These are phyloP conservation scores for Chelonoidis abingdonii DNA, from an alignment of 2,113 vertebrate species.

Conservation along the genomic window DNA sequence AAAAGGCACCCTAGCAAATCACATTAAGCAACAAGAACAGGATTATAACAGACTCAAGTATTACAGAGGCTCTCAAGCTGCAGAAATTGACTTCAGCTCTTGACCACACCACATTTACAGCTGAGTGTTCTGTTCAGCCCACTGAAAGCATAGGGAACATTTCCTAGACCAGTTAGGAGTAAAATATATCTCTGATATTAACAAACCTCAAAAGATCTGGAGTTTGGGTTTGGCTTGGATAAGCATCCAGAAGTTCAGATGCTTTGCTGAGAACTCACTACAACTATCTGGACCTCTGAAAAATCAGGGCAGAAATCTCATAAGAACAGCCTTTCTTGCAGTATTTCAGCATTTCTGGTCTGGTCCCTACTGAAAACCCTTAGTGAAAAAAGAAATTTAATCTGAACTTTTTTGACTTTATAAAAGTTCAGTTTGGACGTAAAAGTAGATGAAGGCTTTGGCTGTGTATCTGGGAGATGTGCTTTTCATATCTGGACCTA, in stretches of 20 bases:
- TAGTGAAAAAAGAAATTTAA: background rate
- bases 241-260: background rate
- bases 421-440: background rate
- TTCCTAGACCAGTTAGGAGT: background rate
- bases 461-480: background rate
- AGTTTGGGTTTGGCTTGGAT: background rate
- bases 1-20: background rate
- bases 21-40: background rate
- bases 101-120: background rate
- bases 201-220: background rate
- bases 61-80: background rate
- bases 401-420: background rate
- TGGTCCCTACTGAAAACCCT: background rate
- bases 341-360: background rate
- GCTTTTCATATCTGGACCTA: background rate
- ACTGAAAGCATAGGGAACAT: background rate
- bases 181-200: rapidly evolving
- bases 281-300: background rate
- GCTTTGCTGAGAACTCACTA: background rate
- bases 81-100: background rate
- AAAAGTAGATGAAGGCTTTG: background rate
- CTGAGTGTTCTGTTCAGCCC: background rate
- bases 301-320: background rate
- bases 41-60: background rate
- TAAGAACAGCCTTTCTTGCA: background rate